Base-by-base conservation (phyloP, 2,797 vertebrate species). In the Coluber constrictor region DNA sequence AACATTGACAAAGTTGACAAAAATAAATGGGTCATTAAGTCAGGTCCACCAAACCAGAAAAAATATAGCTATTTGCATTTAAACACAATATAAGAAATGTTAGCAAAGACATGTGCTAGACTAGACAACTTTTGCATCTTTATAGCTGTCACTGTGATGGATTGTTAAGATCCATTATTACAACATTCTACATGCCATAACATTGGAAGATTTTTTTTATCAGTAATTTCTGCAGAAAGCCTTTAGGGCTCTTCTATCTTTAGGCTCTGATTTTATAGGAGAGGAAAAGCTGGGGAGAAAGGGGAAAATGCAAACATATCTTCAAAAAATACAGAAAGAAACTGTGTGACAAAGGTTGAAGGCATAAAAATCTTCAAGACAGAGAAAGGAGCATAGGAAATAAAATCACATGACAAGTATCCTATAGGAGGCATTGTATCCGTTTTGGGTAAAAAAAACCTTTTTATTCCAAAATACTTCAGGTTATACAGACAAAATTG, bases 11-110 rank as follows among this genome's bases (percentile, higher is more conserved):
- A 90, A 70, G 92, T 60, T 25, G 83, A 2, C 91, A 94, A 93
- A 90, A 1, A 86, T 61, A 95, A 94, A 60, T 92, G 95, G 92
- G 91, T 66, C 93, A 90, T 95, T 91, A 92, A 66, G 70, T 92
- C 95, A 89, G 57, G 56, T 25, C 47, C 94, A 88, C 93, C 0
- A 37, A 89, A 55, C 37, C 66, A 63, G 1, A 1, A 57, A 57
- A 92, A 88, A 47, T 23, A n/a, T 54, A 11, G 7, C 27, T 32
- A 20, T 70, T 79, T 93, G 29, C 25, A 87, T 27, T 10, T 37
- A 51, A 93, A 88, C 74, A 16, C 27, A 79, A 55, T 79, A 87
- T 60, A 88, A 91, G 63, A 56, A 74, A 74, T 51, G 61, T 87
- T 55, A 87, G 25, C 51, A 43, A 63, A 55, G 54, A 29, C 32